Conservation (phyloP, 2,113 vertebrate genomes). For the Aythya baeri region DNA sequence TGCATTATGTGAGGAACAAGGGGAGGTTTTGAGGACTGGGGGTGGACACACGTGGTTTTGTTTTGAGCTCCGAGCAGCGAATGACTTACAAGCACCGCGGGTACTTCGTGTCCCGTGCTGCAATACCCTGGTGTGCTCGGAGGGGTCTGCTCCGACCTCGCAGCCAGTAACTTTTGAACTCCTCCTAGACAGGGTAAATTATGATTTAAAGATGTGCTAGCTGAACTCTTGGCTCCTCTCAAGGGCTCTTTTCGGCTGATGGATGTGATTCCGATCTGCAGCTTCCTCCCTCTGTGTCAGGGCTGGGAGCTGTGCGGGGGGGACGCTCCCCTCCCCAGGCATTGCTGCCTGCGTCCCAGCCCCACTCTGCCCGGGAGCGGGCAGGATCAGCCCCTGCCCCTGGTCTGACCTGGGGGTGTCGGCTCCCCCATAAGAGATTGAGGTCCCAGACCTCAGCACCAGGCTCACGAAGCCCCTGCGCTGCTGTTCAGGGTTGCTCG, state of each 20-base stretch:
- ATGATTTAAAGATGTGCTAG: background rate
- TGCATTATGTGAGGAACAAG: background rate
- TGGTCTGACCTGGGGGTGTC: too few relatives aligned
- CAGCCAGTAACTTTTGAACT: background rate
- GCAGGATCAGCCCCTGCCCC: background rate
- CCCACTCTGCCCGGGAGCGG: too few relatives aligned
- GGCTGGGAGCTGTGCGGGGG: background rate
- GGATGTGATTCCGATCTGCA: background rate
- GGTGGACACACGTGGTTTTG: background rate
- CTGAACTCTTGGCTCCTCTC: background rate
- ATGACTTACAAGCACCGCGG: rapidly evolving
- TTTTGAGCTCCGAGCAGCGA: background rate
- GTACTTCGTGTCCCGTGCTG: background rate
- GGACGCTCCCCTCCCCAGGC: background rate
- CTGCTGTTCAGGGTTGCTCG: background rate
- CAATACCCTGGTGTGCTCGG: rapidly evolving
- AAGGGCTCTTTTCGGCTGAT: background rate
- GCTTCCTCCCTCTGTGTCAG: background rate
- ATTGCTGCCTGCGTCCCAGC: background rate
- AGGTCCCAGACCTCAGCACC: too few relatives aligned
- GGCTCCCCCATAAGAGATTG: too few relatives aligned
- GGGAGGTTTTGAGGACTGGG: background rate
- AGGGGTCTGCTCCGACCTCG: background rate
- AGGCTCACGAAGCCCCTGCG: background rate
- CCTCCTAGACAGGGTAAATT: rapidly evolving